Percentiles rank a stretch among this genome's conserved stretches.
phyloP scores from a whole-genome alignment of 2,113 vertebrate species.

The Xenotilapia flavipinnis region DNA sequence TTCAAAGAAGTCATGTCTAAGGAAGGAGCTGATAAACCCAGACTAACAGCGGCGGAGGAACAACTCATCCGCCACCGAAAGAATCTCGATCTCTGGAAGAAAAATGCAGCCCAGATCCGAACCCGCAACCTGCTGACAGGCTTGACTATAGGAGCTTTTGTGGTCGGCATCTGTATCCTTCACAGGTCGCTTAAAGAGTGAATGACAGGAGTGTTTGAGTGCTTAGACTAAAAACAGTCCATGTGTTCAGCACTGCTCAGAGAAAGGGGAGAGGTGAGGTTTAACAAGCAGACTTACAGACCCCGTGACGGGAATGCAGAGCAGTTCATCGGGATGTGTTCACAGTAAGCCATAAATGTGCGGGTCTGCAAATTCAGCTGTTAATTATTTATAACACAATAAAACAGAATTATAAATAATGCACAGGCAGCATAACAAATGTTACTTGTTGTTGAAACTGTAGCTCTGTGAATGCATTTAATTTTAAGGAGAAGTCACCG shows the following conservation, averaged over 20 bases:
- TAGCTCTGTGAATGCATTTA: neutral
- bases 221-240: neutral
- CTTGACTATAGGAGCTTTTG: constrained; percentile 74
- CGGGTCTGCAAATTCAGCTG: neutral
- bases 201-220: neutral
- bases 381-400: neutral
- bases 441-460: neutral
- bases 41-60: constrained; percentile 56
- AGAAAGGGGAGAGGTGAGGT: neutral
- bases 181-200: fast-evolving
- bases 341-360: neutral
- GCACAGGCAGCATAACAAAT: neutral
- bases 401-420: neutral
- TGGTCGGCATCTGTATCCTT: constrained; percentile 83
- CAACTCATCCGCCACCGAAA: constrained; percentile 52
- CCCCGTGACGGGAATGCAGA: neutral
- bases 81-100: constrained; percentile 63
- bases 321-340: neutral
- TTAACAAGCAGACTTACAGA: neutral
- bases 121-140: constrained; percentile 73
- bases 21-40: neutral
- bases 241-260: neutral
- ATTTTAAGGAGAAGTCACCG: fast-evolving
- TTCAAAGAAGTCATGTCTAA: constrained; percentile 17
- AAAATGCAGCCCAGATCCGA: constrained; percentile 62